A percentile compares a stretch with the other conserved stretches of the same genome.
Conservation (phyloP, 1,140 invertebrate species). For the Caligus rogercresseyi region DNA sequence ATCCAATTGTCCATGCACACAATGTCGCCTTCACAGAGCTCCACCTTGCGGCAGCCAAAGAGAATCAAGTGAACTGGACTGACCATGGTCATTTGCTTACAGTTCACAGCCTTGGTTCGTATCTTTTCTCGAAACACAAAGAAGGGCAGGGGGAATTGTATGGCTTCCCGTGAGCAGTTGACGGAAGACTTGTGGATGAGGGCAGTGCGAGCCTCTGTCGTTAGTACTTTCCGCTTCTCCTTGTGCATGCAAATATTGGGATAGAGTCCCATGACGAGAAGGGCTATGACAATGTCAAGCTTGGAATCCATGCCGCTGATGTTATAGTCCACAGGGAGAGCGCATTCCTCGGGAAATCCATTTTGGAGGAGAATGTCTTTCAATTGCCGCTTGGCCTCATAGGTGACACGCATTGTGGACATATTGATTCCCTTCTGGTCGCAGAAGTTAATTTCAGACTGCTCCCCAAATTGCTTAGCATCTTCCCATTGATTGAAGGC, state of each 20-base stretch:
- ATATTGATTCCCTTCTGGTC: constrained; percentile 71
- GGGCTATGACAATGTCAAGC: constrained; percentile 63
- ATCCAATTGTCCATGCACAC: constrained; percentile 74
- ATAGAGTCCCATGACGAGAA: constrained; percentile 77
- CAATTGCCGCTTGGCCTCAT: constrained; percentile 81
- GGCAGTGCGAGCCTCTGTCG: constrained; percentile 80
- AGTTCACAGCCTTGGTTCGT: constrained; percentile 80
- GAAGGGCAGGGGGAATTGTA: constrained; percentile 76
- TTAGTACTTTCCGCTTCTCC: constrained; percentile 82
- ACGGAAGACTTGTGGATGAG: constrained; percentile 92
- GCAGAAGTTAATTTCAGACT: constrained; percentile 64
- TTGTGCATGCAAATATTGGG: constrained; percentile 92
- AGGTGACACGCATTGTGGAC: constrained; percentile 69
- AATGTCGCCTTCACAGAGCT: constrained; percentile 34
- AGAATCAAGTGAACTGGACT: constrained; percentile 78
- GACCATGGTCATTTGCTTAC: constrained; percentile 94
- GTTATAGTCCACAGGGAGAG: constrained; percentile 39
- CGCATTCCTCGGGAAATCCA: constrained; percentile 75
- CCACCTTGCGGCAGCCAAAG: constrained; percentile 74
- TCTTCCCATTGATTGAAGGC: constrained; percentile 76
- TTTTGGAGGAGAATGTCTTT: constrained; percentile 55
- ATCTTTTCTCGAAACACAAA: constrained; percentile 98
- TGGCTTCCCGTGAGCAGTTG: constrained; percentile 67
- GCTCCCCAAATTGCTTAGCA: constrained; percentile 50
- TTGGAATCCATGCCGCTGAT: constrained; percentile 49